Evolutionary conservation across 2,797 vertebrate genomes (phyloP).

Genomic region (Sebastes kiyomatsui): DNA sequence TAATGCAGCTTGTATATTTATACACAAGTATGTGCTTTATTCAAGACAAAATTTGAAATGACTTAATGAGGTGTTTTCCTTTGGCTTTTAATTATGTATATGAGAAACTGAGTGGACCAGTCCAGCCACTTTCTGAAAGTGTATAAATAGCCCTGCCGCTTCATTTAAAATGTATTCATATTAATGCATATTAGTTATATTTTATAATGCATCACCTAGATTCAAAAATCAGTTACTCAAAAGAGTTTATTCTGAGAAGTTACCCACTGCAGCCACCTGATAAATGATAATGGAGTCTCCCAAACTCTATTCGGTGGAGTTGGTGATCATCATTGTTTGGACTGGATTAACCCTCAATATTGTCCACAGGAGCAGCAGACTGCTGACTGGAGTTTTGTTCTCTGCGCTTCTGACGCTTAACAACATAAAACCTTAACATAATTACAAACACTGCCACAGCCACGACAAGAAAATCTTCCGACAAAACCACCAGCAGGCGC

Average conservation of each 20-base stretch:
- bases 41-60: neutral
- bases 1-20: neutral
- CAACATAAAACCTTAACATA: slow-evolving; percentile 47
- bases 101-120: neutral
- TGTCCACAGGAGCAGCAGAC: neutral
- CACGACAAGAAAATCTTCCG: neutral
- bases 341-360: neutral
- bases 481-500: neutral
- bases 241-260: neutral
- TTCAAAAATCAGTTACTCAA: neutral
- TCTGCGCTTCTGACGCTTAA: slow-evolving; percentile 40
- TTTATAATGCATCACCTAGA: neutral
- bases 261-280: neutral
- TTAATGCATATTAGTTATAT: neutral
- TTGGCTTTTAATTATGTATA: neutral
- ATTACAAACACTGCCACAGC: slow-evolving; percentile 42
- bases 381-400: slow-evolving; percentile 14
- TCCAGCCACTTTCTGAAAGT: neutral
- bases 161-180: neutral
- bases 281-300: neutral
- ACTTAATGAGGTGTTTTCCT: neutral
- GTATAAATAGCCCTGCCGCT: neutral
- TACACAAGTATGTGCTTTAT: neutral
- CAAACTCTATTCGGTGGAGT: no score
- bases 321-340: neutral